Evolutionary conservation across 2,888 invertebrate genomes (phyloP), one percentile per base, ranked within the genome.

Genomic region (Philereme vetulata): DNA sequence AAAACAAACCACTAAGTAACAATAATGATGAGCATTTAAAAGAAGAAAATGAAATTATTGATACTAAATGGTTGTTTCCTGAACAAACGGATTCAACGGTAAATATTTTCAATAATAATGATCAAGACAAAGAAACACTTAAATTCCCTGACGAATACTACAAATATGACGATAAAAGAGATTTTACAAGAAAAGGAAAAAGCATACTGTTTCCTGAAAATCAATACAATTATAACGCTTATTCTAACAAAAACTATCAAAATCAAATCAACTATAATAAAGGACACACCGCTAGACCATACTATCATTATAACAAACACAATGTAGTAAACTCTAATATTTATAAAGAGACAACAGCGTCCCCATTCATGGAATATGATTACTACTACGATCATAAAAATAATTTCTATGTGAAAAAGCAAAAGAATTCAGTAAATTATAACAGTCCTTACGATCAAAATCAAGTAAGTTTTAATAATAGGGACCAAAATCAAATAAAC

Each of bases 11-110:
- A 33, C 70, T 56, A 5, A 56, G 70, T 49, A 67, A 70, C 38
- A 45, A 62, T 57, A 40, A 51, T 9, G 65, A 54, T n/a, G 66
- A 72, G 34, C 60, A 35, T 53, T 56, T 66, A 59, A 51, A 65
- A 47, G 65, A 66, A n/a, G 65, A 66, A 21, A 11, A 49, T 48
- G 54, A 71, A 38, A 65, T 67, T 50, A 64, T 72, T 53, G 69
- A 57, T 35, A 72, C 76, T 0, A 83, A 80, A 74, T 88, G 83
- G 81, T 62, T 69, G 0, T 89, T 90, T 62, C 89, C 91, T 11
- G 78, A 79, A 47, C 49, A 65, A n/a, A 53, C 34, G 33, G 54
- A 47, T 61, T 49, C 49, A 7, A 63, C 74, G 50, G 68, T 62
- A 33, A 60, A 68, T 33, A 5, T 10, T n/a, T 48, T 11, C 35